phyloP scores from a whole-genome alignment of 2,113 vertebrate genomes.

The Dermatemys mawii region DNA sequence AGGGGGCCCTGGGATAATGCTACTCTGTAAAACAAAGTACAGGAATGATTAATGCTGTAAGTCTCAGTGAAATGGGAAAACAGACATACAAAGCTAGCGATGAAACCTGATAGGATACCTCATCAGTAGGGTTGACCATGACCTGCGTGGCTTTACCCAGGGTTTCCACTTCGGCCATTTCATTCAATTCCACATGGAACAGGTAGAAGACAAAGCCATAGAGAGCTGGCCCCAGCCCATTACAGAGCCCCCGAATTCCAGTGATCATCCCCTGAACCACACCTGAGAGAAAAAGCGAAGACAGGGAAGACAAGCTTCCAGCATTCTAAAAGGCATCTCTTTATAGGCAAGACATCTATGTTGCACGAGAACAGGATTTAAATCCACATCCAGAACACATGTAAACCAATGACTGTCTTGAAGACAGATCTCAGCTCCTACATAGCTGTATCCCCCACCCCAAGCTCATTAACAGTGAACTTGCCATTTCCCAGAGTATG shows the following conservation, averaged over 20 bases:
- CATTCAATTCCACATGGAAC: conserved; percentile 89
- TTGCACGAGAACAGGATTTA: not conserved
- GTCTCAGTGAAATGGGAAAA: fast-evolving
- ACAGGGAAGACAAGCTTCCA: no score
- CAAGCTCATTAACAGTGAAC: not conserved
- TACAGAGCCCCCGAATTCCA: conserved; percentile 91
- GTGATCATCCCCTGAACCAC: conserved; percentile 95
- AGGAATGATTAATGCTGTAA: fast-evolving
- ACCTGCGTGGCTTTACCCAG: conserved; percentile 82
- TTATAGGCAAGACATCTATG: not conserved
- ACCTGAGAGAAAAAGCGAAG: conserved; percentile 69
- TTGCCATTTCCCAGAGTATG: not conserved
- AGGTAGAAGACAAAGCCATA: conserved; percentile 92
- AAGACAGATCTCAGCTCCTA: not conserved
- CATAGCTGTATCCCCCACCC: not conserved
- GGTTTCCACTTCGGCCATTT: conserved; percentile 82
- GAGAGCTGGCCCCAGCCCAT: conserved; percentile 87
- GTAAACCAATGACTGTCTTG: fast-evolving
- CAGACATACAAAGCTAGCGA: fast-evolving
- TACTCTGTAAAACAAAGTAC: conserved; percentile 76
- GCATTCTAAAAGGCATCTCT: not conserved
- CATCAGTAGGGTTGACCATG: conserved; percentile 92
- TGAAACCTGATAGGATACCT: conserved; percentile 72
- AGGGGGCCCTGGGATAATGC: conserved; percentile 93
- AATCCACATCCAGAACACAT: not conserved